These are phyloP conservation scores for Pyrocephalus nanus DNA, from an alignment of 2,797 vertebrate species.

Conservation along the genomic window DNA sequence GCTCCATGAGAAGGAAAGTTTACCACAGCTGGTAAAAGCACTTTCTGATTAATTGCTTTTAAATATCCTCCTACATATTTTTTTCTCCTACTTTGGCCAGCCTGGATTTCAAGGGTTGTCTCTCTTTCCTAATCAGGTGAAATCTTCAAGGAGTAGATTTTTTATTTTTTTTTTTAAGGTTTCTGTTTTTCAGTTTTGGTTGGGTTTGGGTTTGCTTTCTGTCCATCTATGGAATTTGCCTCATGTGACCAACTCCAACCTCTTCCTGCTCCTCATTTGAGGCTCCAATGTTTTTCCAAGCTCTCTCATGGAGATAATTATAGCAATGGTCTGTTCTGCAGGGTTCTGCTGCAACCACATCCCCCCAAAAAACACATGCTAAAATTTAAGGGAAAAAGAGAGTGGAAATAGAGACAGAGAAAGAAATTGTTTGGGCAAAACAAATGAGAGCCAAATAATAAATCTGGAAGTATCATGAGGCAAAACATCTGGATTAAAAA, in stretches of 20 bases:
- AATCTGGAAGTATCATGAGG: not conserved
- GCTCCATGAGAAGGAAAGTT: too few relatives aligned
- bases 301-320: not conserved
- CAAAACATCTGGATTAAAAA: not conserved
- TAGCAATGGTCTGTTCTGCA: not conserved
- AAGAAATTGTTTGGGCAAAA: not conserved
- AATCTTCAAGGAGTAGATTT: not conserved
- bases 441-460: not conserved
- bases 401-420: not conserved
- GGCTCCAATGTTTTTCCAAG: not conserved
- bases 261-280: not conserved
- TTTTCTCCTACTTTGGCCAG: not conserved
- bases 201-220: not conserved
- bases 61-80: not conserved
- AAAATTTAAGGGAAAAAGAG: not conserved
- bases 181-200: not conserved
- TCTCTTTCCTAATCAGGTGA: not conserved
- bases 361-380: not conserved
- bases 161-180: not conserved
- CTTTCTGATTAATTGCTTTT: not conserved
- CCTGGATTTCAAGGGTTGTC: not conserved
- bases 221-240: not conserved
- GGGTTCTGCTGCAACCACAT: not conserved
- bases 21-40: not conserved
- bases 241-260: fast-evolving